These are phyloP conservation scores for Syngnathus floridae DNA, from an alignment of 2,113 vertebrate species.

Conservation along the genomic window DNA sequence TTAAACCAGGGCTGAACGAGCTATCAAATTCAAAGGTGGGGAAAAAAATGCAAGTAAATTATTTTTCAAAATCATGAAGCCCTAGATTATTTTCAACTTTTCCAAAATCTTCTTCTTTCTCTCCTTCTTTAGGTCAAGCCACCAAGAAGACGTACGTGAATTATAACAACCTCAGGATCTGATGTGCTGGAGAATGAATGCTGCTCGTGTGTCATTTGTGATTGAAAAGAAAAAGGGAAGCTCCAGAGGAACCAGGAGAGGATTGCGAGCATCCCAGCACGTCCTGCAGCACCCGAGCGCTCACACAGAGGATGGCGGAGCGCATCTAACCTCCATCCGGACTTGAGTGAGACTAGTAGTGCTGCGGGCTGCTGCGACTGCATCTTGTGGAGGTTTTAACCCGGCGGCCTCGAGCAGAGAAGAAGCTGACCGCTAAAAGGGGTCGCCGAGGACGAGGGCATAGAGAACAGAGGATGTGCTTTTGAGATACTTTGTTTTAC, in stretches of 20 bases:
- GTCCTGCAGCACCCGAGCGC: constrained; percentile 55
- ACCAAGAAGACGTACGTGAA: constrained; percentile 72
- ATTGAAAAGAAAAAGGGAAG: constrained; percentile 26
- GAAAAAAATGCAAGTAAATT: no score
- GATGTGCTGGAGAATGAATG: constrained; percentile 43
- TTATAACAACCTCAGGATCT: constrained; percentile 73
- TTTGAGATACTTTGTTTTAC: constrained; percentile 54
- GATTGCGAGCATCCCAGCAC: constrained; percentile 39
- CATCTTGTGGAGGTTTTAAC: constrained; percentile 32
- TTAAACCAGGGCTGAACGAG: no score
- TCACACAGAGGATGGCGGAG: constrained; percentile 50
- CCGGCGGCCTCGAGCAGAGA: constrained; percentile 33
- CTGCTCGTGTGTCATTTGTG: constrained; percentile 44
- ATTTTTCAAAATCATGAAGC: no score
- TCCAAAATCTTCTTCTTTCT: constrained; percentile 20
- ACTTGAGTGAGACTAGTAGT: constrained; percentile 40
- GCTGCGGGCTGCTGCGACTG: constrained; percentile 35
- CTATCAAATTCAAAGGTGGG: no score
- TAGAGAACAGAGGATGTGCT: constrained; percentile 39
- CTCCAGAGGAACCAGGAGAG: constrained; percentile 15
- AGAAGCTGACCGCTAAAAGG: constrained; percentile 43
- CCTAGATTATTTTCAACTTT: background rate
- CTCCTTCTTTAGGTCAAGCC: constrained; percentile 58
- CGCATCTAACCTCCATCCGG: constrained; percentile 50
- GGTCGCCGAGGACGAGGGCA: constrained; percentile 33